Conservation (phyloP, 1,140 invertebrate species). For the Oreohelix idahoensis region DNA sequence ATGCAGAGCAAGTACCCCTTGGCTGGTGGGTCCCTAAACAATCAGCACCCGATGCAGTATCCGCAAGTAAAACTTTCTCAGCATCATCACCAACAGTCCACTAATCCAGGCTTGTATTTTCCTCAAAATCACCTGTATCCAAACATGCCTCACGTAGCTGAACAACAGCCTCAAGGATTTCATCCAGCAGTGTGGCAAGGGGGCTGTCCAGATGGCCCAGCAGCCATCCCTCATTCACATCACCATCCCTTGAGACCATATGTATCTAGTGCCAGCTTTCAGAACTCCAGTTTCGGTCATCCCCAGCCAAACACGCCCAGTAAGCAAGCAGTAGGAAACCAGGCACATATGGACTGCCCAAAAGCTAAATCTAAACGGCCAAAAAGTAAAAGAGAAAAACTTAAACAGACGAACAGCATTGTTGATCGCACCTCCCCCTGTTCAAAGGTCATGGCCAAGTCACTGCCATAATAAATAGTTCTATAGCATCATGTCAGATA, state of each 20-base stretch:
- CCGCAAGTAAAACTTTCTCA: background rate
- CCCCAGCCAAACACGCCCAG: background rate
- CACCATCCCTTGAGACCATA: background rate
- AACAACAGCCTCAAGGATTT: background rate
- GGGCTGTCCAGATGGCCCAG: background rate
- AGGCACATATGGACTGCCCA: background rate
- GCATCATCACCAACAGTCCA: background rate
- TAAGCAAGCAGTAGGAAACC: background rate
- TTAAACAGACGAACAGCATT: constrained; percentile 23
- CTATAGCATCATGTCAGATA: constrained; percentile 34
- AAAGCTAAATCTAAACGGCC: constrained; percentile 26
- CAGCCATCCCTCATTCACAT: constrained; percentile 7
- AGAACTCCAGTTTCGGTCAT: background rate
- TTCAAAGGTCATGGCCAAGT: background rate
- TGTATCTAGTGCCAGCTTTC: background rate
- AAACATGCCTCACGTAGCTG: background rate
- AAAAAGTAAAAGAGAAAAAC: constrained; percentile 31
- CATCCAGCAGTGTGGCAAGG: constrained; percentile 10
- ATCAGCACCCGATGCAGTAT: background rate
- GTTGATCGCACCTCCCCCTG: constrained; percentile 13
- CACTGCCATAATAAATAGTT: constrained; percentile 37
- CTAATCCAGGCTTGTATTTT: background rate
- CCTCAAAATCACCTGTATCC: background rate
- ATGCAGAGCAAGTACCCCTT: background rate
- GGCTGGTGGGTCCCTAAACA: background rate